A percentile compares a stretch with the other conserved stretches of the same genome.
phyloP scores from a whole-genome alignment of 2,888 invertebrate species.

The Drosophila atripex region DNA sequence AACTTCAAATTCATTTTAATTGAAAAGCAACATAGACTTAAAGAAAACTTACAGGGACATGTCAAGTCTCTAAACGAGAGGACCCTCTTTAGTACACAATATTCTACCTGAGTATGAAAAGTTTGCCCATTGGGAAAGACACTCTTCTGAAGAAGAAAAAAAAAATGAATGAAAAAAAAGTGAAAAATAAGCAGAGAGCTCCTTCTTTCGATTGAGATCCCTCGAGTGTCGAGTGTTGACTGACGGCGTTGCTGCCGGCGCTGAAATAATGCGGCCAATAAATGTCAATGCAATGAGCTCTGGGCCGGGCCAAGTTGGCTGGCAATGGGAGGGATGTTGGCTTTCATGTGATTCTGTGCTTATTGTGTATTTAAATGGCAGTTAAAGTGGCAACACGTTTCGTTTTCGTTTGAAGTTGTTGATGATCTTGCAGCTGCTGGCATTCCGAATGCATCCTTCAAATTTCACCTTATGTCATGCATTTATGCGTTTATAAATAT shows the following conservation, averaged over 20 bases:
- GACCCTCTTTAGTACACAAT: constrained; percentile 24
- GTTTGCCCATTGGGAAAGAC: constrained; percentile 40
- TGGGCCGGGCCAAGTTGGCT: constrained; percentile 9
- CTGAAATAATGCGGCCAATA: constrained; percentile 78
- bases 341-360: constrained; percentile 68
- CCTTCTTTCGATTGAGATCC: constrained; percentile 54
- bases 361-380: constrained; percentile 79
- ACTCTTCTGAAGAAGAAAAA: constrained; percentile 14
- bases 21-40: too few species aligned
- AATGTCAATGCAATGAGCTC: constrained; percentile 62
- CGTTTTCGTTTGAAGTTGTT: constrained; percentile 71
- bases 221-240: constrained; percentile 64
- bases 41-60: neutral
- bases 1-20: neutral
- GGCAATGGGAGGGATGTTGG: constrained; percentile 1
- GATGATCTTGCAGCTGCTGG: constrained; percentile 25
- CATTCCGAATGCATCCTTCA: constrained; percentile 22
- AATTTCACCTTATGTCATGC: constrained; percentile 23
- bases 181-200: constrained; percentile 3
- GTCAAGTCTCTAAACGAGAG: neutral
- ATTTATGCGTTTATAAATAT: constrained; percentile 75
- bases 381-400: constrained; percentile 80
- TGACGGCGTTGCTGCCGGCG: constrained; percentile 66
- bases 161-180: constrained; percentile 11
- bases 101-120: constrained; percentile 28